Evolutionary conservation across 2,888 invertebrate species (phyloP), one percentile per base, ranked within the genome.

Genomic region (Tenthredo notha): DNA sequence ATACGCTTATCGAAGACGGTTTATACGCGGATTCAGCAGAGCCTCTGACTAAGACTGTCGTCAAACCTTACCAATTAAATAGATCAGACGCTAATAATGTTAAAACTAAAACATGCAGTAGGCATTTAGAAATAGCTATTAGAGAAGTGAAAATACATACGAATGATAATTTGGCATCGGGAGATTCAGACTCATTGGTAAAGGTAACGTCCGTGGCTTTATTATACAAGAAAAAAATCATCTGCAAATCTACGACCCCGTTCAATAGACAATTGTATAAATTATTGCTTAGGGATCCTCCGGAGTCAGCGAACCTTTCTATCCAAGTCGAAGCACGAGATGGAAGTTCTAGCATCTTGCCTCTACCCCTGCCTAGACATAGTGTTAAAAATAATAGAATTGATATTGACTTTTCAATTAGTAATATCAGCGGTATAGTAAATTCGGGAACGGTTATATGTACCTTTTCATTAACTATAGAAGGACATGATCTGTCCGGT

Each of bases 191-290:
- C 15, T 40, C 61, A 21, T 12, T 40, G 61, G 85, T 91, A 18
- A 84, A 88, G 67, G 89, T 93, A 2, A 86, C 84, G 10, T 89
- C 90, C 3, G 90, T 92, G 0, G 87, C 87, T 7, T 85, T 93
- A 33, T 77, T 92, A 15, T 93, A 91, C 80, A 90, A 89, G 18
- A 87, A 90, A 2, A 92, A 90, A 87, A n/a, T 88, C 1, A 88
- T 93, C 43, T 93, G 91, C 82, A 91, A 88, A 86, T 87, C 90
- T 0, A 89, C 87, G 50, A 86, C 87, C 18, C 93, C 93, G 0
- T 93, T 93, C 82, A 92, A 92, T 61, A 88, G 90, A 77, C 91
- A 93, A 80, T 85, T 93, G 1, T 90, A 92, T 85, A 93, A 92
- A 86, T 85, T 93, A 37, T 85, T 93, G 10, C 87, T 93, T 2